Evolutionary conservation across 92 coral and sea anemone species (phyloP).

Genomic region (Paramuricea clavata): DNA sequence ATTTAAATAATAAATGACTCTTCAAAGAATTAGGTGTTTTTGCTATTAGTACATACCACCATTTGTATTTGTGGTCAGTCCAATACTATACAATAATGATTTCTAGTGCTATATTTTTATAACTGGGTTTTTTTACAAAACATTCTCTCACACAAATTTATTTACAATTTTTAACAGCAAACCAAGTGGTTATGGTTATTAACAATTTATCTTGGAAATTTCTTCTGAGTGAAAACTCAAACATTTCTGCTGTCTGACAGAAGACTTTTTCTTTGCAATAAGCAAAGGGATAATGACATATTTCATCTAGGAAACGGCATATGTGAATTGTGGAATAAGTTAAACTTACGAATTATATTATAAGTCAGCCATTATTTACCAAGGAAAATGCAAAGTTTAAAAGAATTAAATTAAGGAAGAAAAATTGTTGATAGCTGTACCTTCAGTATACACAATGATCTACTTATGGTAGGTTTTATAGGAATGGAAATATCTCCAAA

Average conservation of each 20-base stretch:
- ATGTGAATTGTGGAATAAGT: neutral
- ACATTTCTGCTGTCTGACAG: neutral
- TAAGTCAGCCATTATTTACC: neutral
- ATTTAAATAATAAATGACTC: no score
- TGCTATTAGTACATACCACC: neutral
- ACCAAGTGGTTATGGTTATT: neutral
- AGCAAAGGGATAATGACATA: neutral
- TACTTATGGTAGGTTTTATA: no score
- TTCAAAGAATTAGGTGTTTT: no score
- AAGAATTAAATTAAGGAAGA: no score
- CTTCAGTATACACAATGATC: no score
- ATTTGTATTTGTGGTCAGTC: neutral
- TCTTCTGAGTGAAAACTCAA: neutral
- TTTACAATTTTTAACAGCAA: constrained; percentile 34
- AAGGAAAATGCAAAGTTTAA: neutral
- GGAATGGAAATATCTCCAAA: neutral
- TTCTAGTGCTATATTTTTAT: constrained; percentile 15
- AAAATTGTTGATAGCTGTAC: no score
- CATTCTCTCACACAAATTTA: constrained; percentile 30
- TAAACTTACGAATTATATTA: neutral
- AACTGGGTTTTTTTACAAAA: constrained; percentile 6
- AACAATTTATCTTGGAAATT: neutral
- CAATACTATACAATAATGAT: neutral
- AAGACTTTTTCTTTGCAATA: neutral
- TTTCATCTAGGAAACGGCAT: neutral